Evolutionary conservation across 1,140 invertebrate species (phyloP), one percentile per base, ranked within the genome.

Genomic region (Drosophila repletoides): DNA sequence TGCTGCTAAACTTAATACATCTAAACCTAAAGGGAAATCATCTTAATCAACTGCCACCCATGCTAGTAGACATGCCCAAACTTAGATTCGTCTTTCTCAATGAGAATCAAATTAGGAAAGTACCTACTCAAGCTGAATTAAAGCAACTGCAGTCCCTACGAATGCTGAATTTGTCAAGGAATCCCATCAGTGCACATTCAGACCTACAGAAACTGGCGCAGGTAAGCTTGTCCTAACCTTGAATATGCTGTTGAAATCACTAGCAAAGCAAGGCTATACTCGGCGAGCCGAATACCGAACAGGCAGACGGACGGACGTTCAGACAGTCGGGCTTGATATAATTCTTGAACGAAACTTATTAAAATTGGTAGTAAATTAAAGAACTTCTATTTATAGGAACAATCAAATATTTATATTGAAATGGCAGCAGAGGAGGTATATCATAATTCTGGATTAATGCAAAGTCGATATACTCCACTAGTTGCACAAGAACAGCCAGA

Each of bases 11-110:
- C 0, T 51, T 94, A 3, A 91, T 92, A 1, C 93, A 94, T 77
- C 90, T 93, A 9, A 94, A 94, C 87, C 70, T 94, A 0, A 90
- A 90, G 33, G 90, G 91, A 10, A 94, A 94, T 67, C 67, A 81
- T 4, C 70, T 93, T n/a, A 87, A 64, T 15, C 84, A 88, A n/a
- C 90, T 93, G 28, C 93, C 93, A 1, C 12, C 65, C 0, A 89
- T 90, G 7, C 31, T 93, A 10, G 72, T 91, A 5, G 90, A 91
- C 53, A 91, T 93, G 63, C 71, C 79, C 4, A 91, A 91, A 21
- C 74, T 93, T 4, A 91, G 90, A 84, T 93, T 91, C 61, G 70
- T 93, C 1, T 92, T 93, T 52, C 84, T 93, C 0, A 92, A 92
- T 64, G 90, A 91, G 59, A 93, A 93, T 80, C 80, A 90, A 14